Conservation (phyloP, 2,113 vertebrate species). For the Strix uralensis region DNA sequence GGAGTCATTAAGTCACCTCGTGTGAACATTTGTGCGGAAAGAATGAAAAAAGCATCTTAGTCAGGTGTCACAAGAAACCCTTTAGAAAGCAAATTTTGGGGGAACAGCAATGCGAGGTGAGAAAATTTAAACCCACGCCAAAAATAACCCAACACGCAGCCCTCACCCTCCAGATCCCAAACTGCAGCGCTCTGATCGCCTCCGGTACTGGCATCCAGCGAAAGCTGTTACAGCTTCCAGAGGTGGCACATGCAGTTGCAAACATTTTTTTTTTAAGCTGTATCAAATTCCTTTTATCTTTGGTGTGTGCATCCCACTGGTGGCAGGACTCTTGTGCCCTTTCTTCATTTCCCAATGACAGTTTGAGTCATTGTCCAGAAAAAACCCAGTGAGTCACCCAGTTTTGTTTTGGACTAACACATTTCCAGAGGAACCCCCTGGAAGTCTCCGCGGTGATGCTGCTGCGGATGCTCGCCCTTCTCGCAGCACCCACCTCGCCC, state of each 20-base stretch:
- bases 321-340: neutral
- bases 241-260: rapidly evolving
- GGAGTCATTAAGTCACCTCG: neutral
- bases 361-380: neutral
- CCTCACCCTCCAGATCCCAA: neutral
- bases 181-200: rapidly evolving
- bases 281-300: neutral
- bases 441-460: neutral
- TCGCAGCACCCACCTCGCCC: neutral
- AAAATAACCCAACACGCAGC: neutral
- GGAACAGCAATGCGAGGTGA: neutral
- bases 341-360: neutral
- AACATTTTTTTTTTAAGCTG: neutral
- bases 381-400: rapidly evolving
- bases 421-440: neutral
- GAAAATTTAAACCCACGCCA: neutral
- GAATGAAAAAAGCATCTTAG: rapidly evolving
- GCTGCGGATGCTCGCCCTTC: neutral
- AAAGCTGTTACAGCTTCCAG: neutral
- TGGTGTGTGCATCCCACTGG: neutral
- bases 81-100: neutral
- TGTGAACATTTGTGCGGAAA: neutral
- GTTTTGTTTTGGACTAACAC: too few species aligned
- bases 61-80: neutral
- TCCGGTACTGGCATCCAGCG: rapidly evolving